A percentile compares a stretch with the other conserved stretches of the same genome.
Evolutionary conservation across 2,113 vertebrate species (phyloP).

Genomic region (Petrocephalus microphthalmus): DNA sequence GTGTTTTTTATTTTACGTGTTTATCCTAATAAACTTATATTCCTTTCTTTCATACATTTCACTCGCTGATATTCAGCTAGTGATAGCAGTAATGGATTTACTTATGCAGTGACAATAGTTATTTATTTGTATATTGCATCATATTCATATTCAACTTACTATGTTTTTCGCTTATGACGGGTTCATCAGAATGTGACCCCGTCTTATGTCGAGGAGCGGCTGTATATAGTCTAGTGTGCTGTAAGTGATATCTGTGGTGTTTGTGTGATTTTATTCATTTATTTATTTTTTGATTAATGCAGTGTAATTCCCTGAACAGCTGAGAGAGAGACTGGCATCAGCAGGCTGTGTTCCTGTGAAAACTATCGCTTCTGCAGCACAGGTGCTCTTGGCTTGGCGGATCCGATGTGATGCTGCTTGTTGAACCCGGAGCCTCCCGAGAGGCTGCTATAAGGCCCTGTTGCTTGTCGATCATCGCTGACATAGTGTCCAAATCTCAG

Average conservation of each 20-base stretch:
- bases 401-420: background rate
- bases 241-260: background rate
- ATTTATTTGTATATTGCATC: background rate
- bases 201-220: background rate
- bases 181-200: background rate
- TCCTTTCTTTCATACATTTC: background rate
- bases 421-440: background rate
- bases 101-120: background rate
- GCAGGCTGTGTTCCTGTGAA: background rate
- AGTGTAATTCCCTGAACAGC: background rate
- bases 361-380: background rate
- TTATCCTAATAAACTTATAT: background rate
- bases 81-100: background rate
- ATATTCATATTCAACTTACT: background rate
- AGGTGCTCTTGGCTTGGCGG: background rate
- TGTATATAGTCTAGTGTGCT: background rate
- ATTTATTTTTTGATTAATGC: background rate
- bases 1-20: background rate
- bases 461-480: background rate
- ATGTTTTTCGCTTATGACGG: background rate
- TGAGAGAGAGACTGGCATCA: background rate
- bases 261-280: background rate
- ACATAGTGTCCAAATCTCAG: background rate
- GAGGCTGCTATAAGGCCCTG: background rate
- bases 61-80: background rate